phyloP scores from a whole-genome alignment of 2,888 invertebrate species.

The Drosophila rellima region DNA sequence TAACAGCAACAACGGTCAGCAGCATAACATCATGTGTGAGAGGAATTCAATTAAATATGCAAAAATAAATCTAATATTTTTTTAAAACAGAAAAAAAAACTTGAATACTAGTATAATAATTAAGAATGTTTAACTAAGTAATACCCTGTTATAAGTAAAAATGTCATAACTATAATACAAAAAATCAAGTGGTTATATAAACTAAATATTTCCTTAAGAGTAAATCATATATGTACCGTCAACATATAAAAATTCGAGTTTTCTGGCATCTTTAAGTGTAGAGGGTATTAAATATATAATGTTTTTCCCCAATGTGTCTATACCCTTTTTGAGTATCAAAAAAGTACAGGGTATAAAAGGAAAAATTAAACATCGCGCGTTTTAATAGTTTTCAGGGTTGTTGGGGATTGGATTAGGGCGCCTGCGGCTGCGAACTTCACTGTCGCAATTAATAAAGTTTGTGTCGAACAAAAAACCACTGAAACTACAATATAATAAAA shows the following conservation, averaged over 20 bases:
- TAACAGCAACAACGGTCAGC: slow-evolving; percentile 5
- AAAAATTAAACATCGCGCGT: slow-evolving; percentile 39
- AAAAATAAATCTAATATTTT: slow-evolving; percentile 58
- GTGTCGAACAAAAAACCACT: slow-evolving; percentile 45
- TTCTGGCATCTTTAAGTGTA: not conserved
- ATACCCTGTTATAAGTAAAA: slow-evolving; percentile 4
- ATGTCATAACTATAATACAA: not conserved
- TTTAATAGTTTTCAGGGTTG: slow-evolving; percentile 51
- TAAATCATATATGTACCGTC: not conserved
- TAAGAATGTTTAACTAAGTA: not conserved
- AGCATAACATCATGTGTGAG: slow-evolving; percentile 39
- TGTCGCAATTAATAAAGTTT: slow-evolving; percentile 80
- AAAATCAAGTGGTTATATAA: too few species aligned
- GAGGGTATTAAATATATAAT: not conserved
- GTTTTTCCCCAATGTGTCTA: not conserved
- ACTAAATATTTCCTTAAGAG: not conserved
- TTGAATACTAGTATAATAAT: not conserved
- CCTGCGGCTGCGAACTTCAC: slow-evolving; percentile 53
- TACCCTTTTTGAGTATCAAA: not conserved
- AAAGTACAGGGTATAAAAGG: slow-evolving; percentile 13
- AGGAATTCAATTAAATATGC: slow-evolving; percentile 69
- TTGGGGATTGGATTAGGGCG: slow-evolving; percentile 35
- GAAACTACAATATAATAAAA: slow-evolving; percentile 8
- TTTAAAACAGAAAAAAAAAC: slow-evolving; percentile 13
- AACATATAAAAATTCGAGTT: too few species aligned